Percentiles rank a stretch among this genome's conserved stretches.
These are phyloP conservation scores for Sebastes minor DNA, from an alignment of 2,797 vertebrate species.

Conservation along the genomic window DNA sequence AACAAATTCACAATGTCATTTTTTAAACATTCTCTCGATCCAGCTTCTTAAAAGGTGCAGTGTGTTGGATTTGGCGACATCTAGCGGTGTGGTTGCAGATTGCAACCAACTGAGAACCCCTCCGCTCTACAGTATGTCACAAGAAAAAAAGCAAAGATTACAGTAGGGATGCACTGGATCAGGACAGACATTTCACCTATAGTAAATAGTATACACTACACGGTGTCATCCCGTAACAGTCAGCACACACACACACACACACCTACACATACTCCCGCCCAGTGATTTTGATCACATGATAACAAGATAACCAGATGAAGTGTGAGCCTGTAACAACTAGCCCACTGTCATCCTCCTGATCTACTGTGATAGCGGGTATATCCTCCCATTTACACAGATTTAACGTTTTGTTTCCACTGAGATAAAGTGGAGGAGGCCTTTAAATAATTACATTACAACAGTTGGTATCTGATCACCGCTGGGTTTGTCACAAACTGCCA, in stretches of 20 bases:
- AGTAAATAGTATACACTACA: neutral
- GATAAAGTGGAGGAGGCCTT: conserved; percentile 29
- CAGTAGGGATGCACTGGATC: neutral
- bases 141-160: neutral
- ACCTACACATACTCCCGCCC: neutral
- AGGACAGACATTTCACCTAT: neutral
- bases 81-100: no score
- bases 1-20: neutral
- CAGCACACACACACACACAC: neutral
- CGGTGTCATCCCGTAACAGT: neutral
- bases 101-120: no score
- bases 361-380: neutral
- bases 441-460: conserved; percentile 21
- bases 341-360: conserved; percentile 15
- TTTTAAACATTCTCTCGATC: neutral
- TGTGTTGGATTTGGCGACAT: no score
- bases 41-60: neutral
- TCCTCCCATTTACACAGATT: conserved; percentile 4
- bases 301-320: conserved; percentile 7
- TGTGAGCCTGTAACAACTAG: conserved; percentile 6
- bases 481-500: conserved; percentile 48
- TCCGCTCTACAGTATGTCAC: neutral
- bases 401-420: neutral
- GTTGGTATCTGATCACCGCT: conserved; percentile 32
- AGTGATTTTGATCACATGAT: conserved; percentile 9